phyloP scores from a whole-genome alignment of 2,113 vertebrate species.

The Pongo abelii region DNA sequence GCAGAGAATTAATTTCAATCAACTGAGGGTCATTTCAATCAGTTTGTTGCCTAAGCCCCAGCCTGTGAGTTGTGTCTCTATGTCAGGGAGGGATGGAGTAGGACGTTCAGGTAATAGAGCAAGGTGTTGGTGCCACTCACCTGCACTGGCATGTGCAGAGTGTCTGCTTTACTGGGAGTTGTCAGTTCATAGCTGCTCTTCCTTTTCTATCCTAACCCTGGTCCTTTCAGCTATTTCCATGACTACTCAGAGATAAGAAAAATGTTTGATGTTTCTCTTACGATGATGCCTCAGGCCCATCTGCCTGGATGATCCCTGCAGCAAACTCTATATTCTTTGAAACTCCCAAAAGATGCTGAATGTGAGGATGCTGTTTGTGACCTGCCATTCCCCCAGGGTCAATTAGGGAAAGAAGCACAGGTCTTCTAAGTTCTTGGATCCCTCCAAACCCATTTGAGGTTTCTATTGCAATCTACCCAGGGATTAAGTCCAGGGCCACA shows the following conservation, averaged over 20 bases:
- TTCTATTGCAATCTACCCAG: not conserved
- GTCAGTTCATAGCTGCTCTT: not conserved
- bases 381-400: too few relatives aligned
- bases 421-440: not conserved
- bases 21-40: not conserved
- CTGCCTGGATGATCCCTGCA: not conserved
- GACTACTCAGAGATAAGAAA: not conserved
- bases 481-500: not conserved
- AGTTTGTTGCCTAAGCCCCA: not conserved
- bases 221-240: not conserved
- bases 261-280: not conserved
- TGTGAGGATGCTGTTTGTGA: too few relatives aligned
- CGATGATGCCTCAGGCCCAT: not conserved
- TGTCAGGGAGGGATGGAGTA: accelerated
- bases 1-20: not conserved
- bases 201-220: not conserved
- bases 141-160: not conserved
- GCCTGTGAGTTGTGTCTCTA: not conserved
- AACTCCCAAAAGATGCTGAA: not conserved
- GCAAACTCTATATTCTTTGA: not conserved
- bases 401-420: not conserved
- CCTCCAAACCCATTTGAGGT: not conserved
- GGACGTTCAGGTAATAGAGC: accelerated
- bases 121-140: accelerated
- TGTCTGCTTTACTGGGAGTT: not conserved